Evolutionary conservation across 2,113 vertebrate genomes (phyloP).

Genomic region (Crypturellus undulatus): DNA sequence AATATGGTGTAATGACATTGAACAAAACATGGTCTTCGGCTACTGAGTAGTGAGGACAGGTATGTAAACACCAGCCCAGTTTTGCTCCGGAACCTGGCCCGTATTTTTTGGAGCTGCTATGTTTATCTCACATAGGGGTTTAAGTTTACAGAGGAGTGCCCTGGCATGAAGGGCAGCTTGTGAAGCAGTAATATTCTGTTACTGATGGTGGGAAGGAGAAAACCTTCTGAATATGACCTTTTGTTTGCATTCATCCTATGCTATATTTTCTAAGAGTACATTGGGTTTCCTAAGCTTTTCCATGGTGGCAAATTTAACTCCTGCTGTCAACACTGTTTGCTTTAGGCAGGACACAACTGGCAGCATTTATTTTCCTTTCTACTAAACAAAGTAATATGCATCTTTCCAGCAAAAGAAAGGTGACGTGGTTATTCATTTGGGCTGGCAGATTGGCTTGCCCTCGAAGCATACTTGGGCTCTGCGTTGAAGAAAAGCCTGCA

Average conservation of each 20-base stretch:
- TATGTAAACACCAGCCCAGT: rapidly evolving
- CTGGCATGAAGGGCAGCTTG: not conserved
- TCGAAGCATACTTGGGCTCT: not conserved
- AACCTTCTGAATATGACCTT: not conserved
- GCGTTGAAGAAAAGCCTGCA: not conserved
- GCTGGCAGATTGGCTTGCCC: not conserved
- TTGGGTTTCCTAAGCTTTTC: slow-evolving; percentile 64
- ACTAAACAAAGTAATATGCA: slow-evolving; percentile 44
- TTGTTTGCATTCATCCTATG: slow-evolving; percentile 20
- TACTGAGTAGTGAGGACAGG: rapidly evolving
- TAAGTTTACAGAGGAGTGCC: not conserved
- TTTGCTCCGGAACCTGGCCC: not conserved
- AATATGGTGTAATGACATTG: not conserved
- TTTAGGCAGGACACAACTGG: slow-evolving; percentile 50
- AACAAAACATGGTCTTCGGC: not conserved
- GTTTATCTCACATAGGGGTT: not conserved
- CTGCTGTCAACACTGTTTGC: slow-evolving; percentile 58
- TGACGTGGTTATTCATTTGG: not conserved
- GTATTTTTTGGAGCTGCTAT: not conserved
- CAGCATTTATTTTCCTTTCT: slow-evolving; percentile 64
- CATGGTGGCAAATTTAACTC: slow-evolving; percentile 45
- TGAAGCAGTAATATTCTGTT: not conserved
- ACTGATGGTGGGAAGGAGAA: not conserved
- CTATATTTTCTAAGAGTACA: not conserved
- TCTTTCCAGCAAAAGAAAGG: slow-evolving; percentile 42